phyloP scores from a whole-genome alignment of 2,113 vertebrate species.

The Nibea coibor region DNA sequence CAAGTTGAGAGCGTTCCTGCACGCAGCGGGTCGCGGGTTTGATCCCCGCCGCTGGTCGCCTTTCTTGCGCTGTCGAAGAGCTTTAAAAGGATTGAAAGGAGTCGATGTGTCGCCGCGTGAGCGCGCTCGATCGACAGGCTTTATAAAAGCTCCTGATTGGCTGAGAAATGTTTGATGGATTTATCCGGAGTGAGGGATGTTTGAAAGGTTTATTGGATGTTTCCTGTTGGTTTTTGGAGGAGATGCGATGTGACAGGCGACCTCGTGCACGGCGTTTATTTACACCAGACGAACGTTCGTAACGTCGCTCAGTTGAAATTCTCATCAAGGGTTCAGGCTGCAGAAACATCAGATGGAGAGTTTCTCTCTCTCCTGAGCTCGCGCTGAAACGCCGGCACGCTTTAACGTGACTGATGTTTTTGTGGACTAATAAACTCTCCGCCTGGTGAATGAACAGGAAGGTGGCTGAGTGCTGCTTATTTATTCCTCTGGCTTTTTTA shows the following conservation, averaged over 20 bases:
- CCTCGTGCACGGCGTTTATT: conserved; percentile 17
- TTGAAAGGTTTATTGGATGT: conserved; percentile 22
- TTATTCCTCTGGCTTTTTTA: conserved; percentile 45
- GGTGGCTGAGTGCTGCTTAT: conserved; percentile 41
- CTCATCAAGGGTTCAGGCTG: conserved; percentile 44
- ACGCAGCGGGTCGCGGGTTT: conserved; percentile 60
- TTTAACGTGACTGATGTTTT: conserved; percentile 57
- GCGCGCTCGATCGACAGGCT: conserved; percentile 27
- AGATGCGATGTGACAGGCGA: background rate
- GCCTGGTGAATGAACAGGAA: conserved; percentile 49
- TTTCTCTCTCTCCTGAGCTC: conserved; percentile 22
- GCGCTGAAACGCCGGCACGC: conserved; percentile 34
- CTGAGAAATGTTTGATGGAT: conserved; percentile 44
- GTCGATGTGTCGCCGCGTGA: conserved; percentile 55
- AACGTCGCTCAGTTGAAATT: conserved; percentile 5
- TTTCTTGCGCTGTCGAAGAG: conserved; percentile 31
- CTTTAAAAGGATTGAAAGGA: conserved; percentile 50
- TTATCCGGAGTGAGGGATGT: background rate
- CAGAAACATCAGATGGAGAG: conserved; percentile 59
- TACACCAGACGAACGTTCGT: conserved; percentile 21
- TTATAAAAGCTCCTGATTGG: conserved; percentile 49
- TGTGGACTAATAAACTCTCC: conserved; percentile 53
- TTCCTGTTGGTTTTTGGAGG: conserved; percentile 13
- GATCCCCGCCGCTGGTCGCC: conserved; percentile 50
- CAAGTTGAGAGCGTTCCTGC: background rate